A percentile compares a stretch with the other conserved stretches of the same genome.
phyloP scores from a whole-genome alignment of 1,140 invertebrate species.

The Pemphigus obesinymphae region DNA sequence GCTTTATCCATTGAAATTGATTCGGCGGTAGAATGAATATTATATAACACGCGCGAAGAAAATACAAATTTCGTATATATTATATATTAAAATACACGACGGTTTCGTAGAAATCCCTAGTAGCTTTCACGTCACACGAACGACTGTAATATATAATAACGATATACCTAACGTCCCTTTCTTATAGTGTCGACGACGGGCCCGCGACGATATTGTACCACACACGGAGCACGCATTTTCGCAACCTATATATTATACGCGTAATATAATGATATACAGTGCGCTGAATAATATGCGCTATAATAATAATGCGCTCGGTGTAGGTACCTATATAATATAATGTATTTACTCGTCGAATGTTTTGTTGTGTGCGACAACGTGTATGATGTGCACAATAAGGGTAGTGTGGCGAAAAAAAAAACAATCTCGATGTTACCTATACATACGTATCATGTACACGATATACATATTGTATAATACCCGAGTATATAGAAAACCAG shows the following conservation, averaged over 20 bases:
- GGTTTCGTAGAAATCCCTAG: too few species aligned
- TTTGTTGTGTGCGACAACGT: not conserved
- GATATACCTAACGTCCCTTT: not conserved
- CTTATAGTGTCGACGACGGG: not conserved
- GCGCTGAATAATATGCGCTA: not conserved
- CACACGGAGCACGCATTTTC: not conserved
- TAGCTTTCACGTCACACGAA: too few species aligned
- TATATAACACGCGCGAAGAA: not conserved
- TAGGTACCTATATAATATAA: not conserved
- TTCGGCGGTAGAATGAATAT: not conserved
- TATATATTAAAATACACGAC: too few species aligned
- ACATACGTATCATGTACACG: not conserved
- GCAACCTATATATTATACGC: too few species aligned
- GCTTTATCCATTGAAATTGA: constrained; percentile 14
- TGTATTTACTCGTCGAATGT: not conserved
- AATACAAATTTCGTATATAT: not conserved
- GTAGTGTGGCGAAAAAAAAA: not conserved
- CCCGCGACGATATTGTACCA: not conserved
- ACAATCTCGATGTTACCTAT: not conserved
- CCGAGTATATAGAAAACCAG: not conserved
- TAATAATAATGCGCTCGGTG: not conserved
- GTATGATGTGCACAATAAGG: not conserved
- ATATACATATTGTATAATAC: not conserved
- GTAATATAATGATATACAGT: too few species aligned
- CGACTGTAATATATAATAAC: not conserved